A percentile compares a stretch with the other conserved stretches of the same genome.
Conservation (phyloP, 2,888 invertebrate genomes). For the Chorisops tibialis region DNA sequence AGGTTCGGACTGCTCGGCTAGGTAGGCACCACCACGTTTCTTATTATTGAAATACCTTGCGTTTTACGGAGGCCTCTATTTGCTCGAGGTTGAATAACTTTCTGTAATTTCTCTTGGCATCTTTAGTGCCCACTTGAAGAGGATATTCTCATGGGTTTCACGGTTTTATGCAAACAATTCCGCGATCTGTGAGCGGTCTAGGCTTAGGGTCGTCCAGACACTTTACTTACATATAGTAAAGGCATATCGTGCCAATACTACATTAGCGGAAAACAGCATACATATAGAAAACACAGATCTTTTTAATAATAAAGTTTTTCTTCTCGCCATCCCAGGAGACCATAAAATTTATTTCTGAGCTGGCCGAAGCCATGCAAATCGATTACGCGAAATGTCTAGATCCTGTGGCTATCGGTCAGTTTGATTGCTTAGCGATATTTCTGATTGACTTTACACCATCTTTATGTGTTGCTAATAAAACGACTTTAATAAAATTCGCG, state of each 20-base stretch:
- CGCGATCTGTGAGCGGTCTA: background rate
- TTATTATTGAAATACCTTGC: slow-evolving; percentile 11
- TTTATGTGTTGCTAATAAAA: slow-evolving; percentile 18
- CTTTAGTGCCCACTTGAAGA: slow-evolving; percentile 2
- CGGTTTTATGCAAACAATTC: slow-evolving; percentile 30
- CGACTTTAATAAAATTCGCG: slow-evolving; percentile 3
- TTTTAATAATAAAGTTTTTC: too few species aligned
- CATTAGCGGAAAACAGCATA: slow-evolving; percentile 20
- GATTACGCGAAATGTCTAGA: slow-evolving; percentile 21
- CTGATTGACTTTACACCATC: slow-evolving; percentile 18
- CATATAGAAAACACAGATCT: too few species aligned
- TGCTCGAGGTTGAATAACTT: slow-evolving; percentile 26
- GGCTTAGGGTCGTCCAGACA: background rate
- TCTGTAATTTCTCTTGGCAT: slow-evolving; percentile 29
- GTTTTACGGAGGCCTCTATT: slow-evolving; percentile 9
- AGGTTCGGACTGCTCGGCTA: background rate
- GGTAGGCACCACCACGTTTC: background rate
- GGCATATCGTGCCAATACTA: slow-evolving; percentile 11
- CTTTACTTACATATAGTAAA: background rate
- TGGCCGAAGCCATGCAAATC: slow-evolving; percentile 12
- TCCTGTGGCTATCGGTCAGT: slow-evolving; percentile 24
- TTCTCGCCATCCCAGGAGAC: slow-evolving; percentile 12
- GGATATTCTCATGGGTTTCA: slow-evolving; percentile 21
- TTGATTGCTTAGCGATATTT: slow-evolving; percentile 23
- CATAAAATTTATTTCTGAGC: slow-evolving; percentile 20